Conservation (phyloP, 1,140 invertebrate genomes). For the Trichonephila inaurata region DNA sequence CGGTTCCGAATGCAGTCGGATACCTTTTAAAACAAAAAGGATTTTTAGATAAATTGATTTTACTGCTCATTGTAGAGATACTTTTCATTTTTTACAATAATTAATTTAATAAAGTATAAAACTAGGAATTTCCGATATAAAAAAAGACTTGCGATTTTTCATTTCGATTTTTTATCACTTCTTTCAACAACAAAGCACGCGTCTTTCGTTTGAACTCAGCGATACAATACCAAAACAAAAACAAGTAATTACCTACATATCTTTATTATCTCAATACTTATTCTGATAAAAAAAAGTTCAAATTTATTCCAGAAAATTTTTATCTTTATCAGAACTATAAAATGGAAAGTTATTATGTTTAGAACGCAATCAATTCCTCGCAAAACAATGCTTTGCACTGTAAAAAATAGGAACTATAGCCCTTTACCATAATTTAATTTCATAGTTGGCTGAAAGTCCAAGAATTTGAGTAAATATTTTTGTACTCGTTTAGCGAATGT, state of each 20-base stretch:
- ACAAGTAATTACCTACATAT: background rate
- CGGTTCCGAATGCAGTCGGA: too few species aligned
- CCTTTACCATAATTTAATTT: background rate
- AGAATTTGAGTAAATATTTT: background rate
- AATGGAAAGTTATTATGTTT: background rate
- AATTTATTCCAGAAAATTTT: background rate
- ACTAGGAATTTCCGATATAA: too few species aligned
- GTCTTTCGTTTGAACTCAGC: background rate
- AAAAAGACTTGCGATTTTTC: too few species aligned
- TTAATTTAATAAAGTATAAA: too few species aligned
- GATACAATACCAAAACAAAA: background rate
- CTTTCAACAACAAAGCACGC: too few species aligned
- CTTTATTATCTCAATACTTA: background rate
- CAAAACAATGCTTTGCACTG: background rate
- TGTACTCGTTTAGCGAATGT: background rate
- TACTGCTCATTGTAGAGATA: too few species aligned
- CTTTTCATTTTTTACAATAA: too few species aligned
- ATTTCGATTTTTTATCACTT: too few species aligned
- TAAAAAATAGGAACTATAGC: background rate
- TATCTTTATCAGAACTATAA: background rate
- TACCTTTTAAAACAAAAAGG: too few species aligned
- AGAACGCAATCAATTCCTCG: background rate
- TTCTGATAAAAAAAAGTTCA: conserved; percentile 2
- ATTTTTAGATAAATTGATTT: too few species aligned
- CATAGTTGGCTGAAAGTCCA: background rate